Base-by-base conservation (phyloP, 1,140 invertebrate genomes). In the Bombus fervidus region DNA sequence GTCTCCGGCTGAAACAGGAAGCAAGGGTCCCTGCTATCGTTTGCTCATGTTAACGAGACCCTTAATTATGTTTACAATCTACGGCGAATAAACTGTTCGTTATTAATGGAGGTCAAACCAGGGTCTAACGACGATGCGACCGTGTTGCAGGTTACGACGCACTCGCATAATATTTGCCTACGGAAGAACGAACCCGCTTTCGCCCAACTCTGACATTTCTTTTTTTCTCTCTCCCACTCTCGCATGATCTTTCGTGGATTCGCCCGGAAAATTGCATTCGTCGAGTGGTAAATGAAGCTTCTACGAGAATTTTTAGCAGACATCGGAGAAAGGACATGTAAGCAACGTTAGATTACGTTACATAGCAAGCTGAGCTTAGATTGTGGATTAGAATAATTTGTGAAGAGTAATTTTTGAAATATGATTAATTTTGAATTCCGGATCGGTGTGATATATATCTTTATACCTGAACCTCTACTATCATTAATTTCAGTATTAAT, bases 21-120 rank as follows among this genome's bases (percentile, higher is more conserved):
- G 66, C 2, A 18, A 75, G 75, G 80, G 76, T 57, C 69, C 74
- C 76, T 57, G 86, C 88, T 90, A 90, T 90, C 88, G 89, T 89
- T 89, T 89, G 89, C 83, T 83, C 83, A 87, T 83, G 90, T 90
- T 91, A 92, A 92, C 89, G 89, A 91, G 91, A 85, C 88, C 86
- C 69, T 90, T 92, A 92, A 92, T 92, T 92, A 91, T 92, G 89
- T 92, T 92, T 92, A 90, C 89, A 86, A 90, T 91, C 71, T 84
- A 81, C 79, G 76, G 81, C 81, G 89, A 85, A 91, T 86, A 84
- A 90, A 91, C 87, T 74, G 81, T 86, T 89, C 79, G 77, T 91
- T 91, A 91, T 90, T 90, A 89, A 88, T 87, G 84, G 85, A 87
- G 83, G 90, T 89, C 87, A 89, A 86, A 86, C 73, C n/a, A 34